Evolutionary conservation across 2,797 vertebrate species (phyloP), one percentile per base, ranked within the genome.

Genomic region (Centropyge bicolor): DNA sequence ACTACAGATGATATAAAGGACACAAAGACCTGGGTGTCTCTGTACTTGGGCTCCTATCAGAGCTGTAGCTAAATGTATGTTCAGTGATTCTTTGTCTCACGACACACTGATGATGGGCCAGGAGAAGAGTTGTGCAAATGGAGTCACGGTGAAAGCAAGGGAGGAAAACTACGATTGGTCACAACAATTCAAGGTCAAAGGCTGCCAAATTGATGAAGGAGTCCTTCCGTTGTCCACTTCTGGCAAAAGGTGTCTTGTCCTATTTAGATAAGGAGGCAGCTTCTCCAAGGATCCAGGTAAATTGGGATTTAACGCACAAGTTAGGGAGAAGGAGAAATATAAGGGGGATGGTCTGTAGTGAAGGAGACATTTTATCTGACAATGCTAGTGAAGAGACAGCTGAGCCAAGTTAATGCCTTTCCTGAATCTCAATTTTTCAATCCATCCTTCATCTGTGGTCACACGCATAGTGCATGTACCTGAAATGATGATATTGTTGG

Each of bases 401-500:
- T 40, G 48, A 54, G 22, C 12, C 31, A 67, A 56, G 43, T 13
- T 24, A 45, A n/a, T 48, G 59, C 20, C 17, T 69, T 74, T 22
- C 12, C 24, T 6, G 1, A 49, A 6, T 14, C 11, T 2, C 22
- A 16, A 20, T 70, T 36, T 36, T 57, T 71, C 49, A 70, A 54
- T 8, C 51, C 13, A 4, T 43, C 14, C 35, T 65, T 56, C 20
- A 52, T 48, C 41, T 55, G 54, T 49, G 10, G n/a, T 64, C 54
- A 52, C 40, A 72, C 52, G 59, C 0, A 0, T 16, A n/a, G 16
- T 40, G 36, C 20, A 41, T 63, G 19, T 20, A 62, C 52, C 7
- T 72, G 22, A 83, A 61, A 63, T 46, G 22, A 70, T 40, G 4
- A 35, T 16, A 48, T n/a, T 61, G 31, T 31, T 70, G 24, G 24